These are phyloP conservation scores for Chaetoderma sp. DNA, from an alignment of 2,888 invertebrate genomes.

Conservation along the genomic window DNA sequence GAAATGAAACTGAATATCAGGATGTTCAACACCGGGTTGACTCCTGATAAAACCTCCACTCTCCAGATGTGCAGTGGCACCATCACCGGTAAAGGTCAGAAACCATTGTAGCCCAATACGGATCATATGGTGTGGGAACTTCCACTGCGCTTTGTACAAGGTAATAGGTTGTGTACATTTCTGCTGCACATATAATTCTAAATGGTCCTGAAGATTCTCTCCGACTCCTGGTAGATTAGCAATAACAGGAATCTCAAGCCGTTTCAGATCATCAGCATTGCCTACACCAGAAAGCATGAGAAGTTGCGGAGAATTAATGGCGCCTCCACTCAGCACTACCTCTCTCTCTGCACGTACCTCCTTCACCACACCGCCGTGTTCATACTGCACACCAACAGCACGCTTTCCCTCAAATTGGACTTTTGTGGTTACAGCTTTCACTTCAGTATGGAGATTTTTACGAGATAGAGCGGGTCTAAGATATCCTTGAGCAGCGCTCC, in stretches of 20 bases:
- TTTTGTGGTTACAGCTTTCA: conserved; percentile 75
- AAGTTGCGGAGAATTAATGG: conserved; percentile 93
- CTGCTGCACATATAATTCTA: conserved; percentile 74
- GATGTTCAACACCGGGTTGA: conserved; percentile 63
- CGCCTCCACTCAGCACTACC: conserved; percentile 90
- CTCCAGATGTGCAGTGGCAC: conserved; percentile 71
- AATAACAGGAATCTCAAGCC: conserved; percentile 74
- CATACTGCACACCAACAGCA: conserved; percentile 70
- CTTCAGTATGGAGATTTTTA: conserved; percentile 77
- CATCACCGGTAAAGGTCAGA: conserved; percentile 65
- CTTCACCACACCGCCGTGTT: conserved; percentile 47
- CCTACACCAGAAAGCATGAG: conserved; percentile 93
- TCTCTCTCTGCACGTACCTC: conserved; percentile 75
- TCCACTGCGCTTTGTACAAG: conserved; percentile 71
- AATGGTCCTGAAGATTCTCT: conserved; percentile 81
- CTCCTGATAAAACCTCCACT: conserved; percentile 71
- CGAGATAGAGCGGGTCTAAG: conserved; percentile 75
- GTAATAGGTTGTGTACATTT: conserved; percentile 69
- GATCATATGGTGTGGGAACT: conserved; percentile 72
- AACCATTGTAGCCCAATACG: conserved; percentile 71
- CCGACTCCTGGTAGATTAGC: conserved; percentile 79
- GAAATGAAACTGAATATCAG: conserved; percentile 72
- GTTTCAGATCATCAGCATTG: conserved; percentile 70
- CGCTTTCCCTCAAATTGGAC: conserved; percentile 67
- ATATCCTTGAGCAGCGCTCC: conserved; percentile 79